A percentile compares a stretch with the other conserved stretches of the same genome.
Evolutionary conservation across 2,113 vertebrate genomes (phyloP).

Genomic region (Columbina picui): DNA sequence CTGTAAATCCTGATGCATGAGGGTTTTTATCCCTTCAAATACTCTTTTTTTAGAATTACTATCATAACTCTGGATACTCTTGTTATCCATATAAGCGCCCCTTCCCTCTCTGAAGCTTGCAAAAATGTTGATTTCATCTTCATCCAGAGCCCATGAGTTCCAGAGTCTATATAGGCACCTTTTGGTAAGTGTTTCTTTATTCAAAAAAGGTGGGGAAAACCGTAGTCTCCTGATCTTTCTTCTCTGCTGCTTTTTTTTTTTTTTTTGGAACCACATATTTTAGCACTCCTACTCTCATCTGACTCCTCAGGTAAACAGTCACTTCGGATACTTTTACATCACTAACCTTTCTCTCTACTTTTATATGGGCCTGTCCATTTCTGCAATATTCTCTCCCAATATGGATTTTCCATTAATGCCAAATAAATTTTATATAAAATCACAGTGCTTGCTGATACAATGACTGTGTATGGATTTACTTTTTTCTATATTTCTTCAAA

Average conservation of each 20-base stretch:
- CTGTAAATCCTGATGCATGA: constrained; percentile 44
- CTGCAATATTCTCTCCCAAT: background rate
- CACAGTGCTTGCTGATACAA: background rate
- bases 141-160: background rate
- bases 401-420: background rate
- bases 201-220: background rate
- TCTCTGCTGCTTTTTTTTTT: background rate
- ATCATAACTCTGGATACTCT: constrained; percentile 50
- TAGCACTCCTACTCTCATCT: background rate
- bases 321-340: background rate
- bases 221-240: background rate
- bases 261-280: background rate
- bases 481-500: background rate
- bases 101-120: background rate
- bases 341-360: background rate
- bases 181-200: background rate
- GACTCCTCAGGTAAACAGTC: background rate
- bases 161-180: background rate
- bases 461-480: background rate
- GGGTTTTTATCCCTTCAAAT: constrained; percentile 35
- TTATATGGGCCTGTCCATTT: background rate
- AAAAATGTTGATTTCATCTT: constrained; percentile 23
- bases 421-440: background rate
- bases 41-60: constrained; percentile 47
- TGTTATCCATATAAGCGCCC: constrained; percentile 48